These are phyloP conservation scores for Diadophis punctatus DNA, from an alignment of 2,113 vertebrate species.

Conservation along the genomic window DNA sequence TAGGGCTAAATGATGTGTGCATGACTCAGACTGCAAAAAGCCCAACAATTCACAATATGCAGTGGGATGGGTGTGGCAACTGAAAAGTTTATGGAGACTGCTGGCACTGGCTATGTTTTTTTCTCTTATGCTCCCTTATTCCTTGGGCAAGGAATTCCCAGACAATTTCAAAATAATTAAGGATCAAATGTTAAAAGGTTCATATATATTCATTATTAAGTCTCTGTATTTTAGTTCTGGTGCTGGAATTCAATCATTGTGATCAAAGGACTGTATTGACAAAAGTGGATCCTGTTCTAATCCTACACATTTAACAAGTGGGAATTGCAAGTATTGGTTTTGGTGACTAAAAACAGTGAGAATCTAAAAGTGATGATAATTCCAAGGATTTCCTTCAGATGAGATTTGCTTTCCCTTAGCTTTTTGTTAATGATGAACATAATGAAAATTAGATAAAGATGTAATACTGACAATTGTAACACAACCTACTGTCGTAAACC, in stretches of 20 bases:
- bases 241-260: slow-evolving; percentile 50
- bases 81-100: slow-evolving; percentile 53
- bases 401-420: slow-evolving; percentile 31
- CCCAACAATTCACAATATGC: slow-evolving; percentile 46
- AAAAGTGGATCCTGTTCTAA: slow-evolving; percentile 47
- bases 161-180: slow-evolving; percentile 67
- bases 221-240: slow-evolving; percentile 58
- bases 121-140: slow-evolving; percentile 20
- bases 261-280: slow-evolving; percentile 53
- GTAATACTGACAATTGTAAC: neutral
- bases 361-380: slow-evolving; percentile 8
- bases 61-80: slow-evolving; percentile 41
- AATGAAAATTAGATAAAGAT: slow-evolving; percentile 1
- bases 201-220: slow-evolving; percentile 62
- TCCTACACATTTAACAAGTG: slow-evolving; percentile 40
- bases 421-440: slow-evolving; percentile 47
- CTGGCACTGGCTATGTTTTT: neutral
- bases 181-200: slow-evolving; percentile 63
- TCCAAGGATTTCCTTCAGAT: neutral
- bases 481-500: neutral
- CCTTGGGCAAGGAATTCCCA: slow-evolving; percentile 60
- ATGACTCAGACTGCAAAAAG: slow-evolving; percentile 67
- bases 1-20: slow-evolving; percentile 72
- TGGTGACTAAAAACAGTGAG: slow-evolving; percentile 20
- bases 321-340: slow-evolving; percentile 33